Base-by-base conservation (phyloP, 2,797 vertebrate genomes). In the Phrynocephalus vlangalii region DNA sequence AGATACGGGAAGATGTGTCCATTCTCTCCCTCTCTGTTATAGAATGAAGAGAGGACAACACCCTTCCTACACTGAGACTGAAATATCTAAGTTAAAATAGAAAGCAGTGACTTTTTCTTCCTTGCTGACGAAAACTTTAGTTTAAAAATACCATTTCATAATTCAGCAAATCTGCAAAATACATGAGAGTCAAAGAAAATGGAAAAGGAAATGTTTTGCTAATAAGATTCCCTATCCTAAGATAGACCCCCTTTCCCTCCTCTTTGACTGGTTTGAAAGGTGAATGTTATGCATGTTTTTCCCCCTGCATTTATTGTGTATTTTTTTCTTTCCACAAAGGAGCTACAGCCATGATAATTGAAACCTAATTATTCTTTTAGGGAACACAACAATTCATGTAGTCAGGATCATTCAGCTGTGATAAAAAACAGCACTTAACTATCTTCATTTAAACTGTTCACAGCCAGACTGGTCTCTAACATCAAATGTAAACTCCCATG, bases 331-430 rank as follows among this genome's bases (percentile, higher is more conserved):
- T 30, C n/a, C 67, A 16, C 9, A 80, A 67, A 88, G 67, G 83
- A 63, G 66, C 70, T 80, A 16, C 70, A 80, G 68, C 5, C 60
- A 52, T 28, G 70, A 84, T 80, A 84, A 84, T 50, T 73, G 70
- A 80, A 80, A 16, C 84, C 68, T 84, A 84, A 88, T 88, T 88
- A 84, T 88, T 84, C 82, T 84, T 79, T 80, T 50, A 50, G 76
- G 67, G 77, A 84, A 88, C 56, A 84, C 78, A 88, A 79, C 76
- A 30, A 73, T 79, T 66, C 24, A 48, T 9, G 33, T 63, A 84
- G 82, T 79, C 76, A 84, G 50, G 76, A 33, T 22, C 76, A 88
- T 84, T 84, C 87, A 88, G 33, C 82, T 84, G 76, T 75, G 82
- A 80, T 80, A 88, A 80, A 76, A 80, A 84, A 44, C 56, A 84